Evolutionary conservation across 2,797 vertebrate species (phyloP).

Genomic region (Enteromius afrohamiltoni): DNA sequence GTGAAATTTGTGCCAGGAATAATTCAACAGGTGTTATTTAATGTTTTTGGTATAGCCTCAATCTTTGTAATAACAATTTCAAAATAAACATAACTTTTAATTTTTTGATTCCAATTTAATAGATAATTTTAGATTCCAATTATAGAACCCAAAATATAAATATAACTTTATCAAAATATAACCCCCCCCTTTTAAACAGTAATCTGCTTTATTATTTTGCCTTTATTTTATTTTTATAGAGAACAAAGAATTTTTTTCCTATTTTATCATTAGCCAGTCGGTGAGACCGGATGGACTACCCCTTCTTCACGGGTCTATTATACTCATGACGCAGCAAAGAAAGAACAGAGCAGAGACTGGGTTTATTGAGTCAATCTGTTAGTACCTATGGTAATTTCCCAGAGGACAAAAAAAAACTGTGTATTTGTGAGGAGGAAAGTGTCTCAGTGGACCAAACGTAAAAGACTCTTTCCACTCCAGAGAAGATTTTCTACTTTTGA

Average conservation of each 20-base stretch:
- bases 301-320: background rate
- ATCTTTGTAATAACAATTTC: background rate
- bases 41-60: too few species aligned
- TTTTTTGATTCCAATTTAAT: background rate
- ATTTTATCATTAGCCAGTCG: background rate
- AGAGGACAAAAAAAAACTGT: slow-evolving; percentile 3
- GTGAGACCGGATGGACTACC: background rate
- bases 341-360: background rate
- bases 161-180: too few species aligned
- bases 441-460: slow-evolving; percentile 4
- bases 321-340: background rate
- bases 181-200: background rate
- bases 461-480: background rate
- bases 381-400: slow-evolving; percentile 28
- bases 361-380: slow-evolving; percentile 1
- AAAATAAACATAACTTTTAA: background rate
- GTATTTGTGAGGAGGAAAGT: background rate
- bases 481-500: slow-evolving; percentile 3
- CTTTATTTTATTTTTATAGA: background rate
- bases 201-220: background rate
- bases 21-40: too few species aligned
- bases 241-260: background rate
- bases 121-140: background rate
- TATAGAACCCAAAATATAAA: background rate
- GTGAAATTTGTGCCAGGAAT: too few species aligned